These are phyloP conservation scores for Luperina testacea DNA, from an alignment of 2,888 invertebrate genomes.

Conservation along the genomic window DNA sequence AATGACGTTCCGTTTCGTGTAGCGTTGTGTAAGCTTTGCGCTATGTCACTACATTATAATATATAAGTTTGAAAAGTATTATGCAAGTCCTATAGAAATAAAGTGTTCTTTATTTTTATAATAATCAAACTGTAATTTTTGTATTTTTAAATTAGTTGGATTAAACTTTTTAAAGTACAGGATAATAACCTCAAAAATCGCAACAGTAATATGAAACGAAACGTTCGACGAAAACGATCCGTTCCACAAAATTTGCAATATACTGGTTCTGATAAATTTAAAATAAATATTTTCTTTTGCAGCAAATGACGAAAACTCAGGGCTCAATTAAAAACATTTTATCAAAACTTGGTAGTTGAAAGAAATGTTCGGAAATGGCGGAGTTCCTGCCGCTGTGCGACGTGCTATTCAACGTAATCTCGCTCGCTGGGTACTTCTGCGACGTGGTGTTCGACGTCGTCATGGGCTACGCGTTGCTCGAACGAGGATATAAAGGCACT, in stretches of 20 bases:
- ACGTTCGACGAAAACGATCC: slow-evolving; percentile 34
- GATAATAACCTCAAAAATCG: not conserved
- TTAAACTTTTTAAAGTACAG: not conserved
- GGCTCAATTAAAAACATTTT: slow-evolving; percentile 57
- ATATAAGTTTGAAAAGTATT: not conserved
- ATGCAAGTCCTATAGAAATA: not conserved
- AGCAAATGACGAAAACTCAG: slow-evolving; percentile 66
- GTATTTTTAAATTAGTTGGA: not conserved
- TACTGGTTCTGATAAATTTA: not conserved
- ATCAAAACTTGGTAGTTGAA: slow-evolving; percentile 63
- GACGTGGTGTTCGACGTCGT: slow-evolving; percentile 97
- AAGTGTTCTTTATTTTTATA: not conserved
- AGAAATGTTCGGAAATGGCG: slow-evolving; percentile 90
- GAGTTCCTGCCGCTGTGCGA: slow-evolving; percentile 98
- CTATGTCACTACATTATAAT: not conserved
- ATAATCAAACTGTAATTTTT: not conserved
- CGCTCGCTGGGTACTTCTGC: slow-evolving; percentile 96
- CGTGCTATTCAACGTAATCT: slow-evolving; percentile 97
- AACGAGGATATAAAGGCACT: slow-evolving; percentile 91
- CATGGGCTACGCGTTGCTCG: slow-evolving; percentile 95
- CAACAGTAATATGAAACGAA: slow-evolving; percentile 21
- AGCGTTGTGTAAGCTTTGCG: not conserved
- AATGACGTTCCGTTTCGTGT: slow-evolving; percentile 58
- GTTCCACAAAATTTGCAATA: slow-evolving; percentile 25
- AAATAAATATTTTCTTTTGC: slow-evolving; percentile 44